Conservation (phyloP, 1,140 invertebrate genomes). For the Plodia interpunctella region DNA sequence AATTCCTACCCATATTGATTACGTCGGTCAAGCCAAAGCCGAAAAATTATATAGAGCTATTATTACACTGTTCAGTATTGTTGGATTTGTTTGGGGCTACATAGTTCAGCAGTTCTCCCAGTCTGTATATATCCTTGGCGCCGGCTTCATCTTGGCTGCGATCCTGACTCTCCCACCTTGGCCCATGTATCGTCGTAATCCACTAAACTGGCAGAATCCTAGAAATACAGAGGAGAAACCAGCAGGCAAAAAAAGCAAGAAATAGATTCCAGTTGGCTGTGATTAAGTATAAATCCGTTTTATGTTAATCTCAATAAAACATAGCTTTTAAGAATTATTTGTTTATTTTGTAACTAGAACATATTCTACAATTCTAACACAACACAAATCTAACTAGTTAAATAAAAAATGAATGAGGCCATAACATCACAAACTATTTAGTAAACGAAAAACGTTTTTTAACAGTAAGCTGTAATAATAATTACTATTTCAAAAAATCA, state of each 20-base stretch:
- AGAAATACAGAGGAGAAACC: constrained; percentile 63
- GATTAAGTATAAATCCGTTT: background rate
- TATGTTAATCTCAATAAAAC: constrained; percentile 20
- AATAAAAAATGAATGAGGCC: too few species aligned
- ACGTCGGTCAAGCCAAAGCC: constrained; percentile 92
- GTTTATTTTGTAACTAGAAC: background rate
- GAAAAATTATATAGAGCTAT: constrained; percentile 93
- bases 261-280: constrained; percentile 25
- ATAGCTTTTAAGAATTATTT: constrained; percentile 21
- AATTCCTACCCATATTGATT: constrained; percentile 82
- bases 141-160: constrained; percentile 91
- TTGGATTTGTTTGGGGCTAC: constrained; percentile 95
- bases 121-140: constrained; percentile 94
- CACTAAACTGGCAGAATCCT: constrained; percentile 93
- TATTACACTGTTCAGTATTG: constrained; percentile 91
- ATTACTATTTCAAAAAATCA: too few species aligned
- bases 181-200: constrained; percentile 93
- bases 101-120: constrained; percentile 96
- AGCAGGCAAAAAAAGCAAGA: constrained; percentile 62
- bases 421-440: too few species aligned
- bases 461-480: too few species aligned
- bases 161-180: constrained; percentile 93
- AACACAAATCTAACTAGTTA: too few species aligned
- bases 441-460: too few species aligned
- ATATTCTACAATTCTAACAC: too few species aligned